These are phyloP conservation scores for Cyprinus carpio DNA, from an alignment of 2,113 vertebrate genomes.

Conservation along the genomic window DNA sequence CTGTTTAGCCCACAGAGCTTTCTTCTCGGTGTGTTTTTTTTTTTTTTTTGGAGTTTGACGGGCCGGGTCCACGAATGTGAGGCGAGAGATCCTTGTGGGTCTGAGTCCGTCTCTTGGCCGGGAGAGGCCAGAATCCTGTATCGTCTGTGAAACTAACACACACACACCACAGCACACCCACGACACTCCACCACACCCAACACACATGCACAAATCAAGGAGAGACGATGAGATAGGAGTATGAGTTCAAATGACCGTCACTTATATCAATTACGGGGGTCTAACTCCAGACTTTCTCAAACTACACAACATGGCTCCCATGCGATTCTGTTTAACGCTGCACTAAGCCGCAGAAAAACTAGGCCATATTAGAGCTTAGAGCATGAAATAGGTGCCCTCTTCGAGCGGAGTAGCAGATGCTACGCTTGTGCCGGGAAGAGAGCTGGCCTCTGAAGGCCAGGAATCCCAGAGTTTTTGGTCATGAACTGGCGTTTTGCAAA, in stretches of 20 bases:
- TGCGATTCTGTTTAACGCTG: background rate
- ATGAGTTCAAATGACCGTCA: background rate
- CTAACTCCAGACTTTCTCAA: background rate
- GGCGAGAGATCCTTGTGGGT: conserved; percentile 86
- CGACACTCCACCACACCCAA: too few species aligned
- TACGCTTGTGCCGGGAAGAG: too few species aligned
- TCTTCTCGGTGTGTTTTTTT: conserved; percentile 86
- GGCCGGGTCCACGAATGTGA: conserved; percentile 79
- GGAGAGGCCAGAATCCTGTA: conserved; percentile 94
- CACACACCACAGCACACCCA: too few species aligned
- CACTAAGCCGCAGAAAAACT: background rate
- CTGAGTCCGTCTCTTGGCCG: conserved; percentile 93
- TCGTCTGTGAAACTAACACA: conserved; percentile 83
- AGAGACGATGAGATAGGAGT: too few species aligned
- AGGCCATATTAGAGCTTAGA: background rate
- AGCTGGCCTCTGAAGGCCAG: too few species aligned
- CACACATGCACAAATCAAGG: too few species aligned
- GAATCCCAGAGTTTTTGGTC: background rate
- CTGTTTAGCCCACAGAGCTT: conserved; percentile 77
- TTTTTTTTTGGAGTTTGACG: conserved; percentile 80
- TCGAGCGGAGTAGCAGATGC: too few species aligned
- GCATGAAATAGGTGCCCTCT: background rate
- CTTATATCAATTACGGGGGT: background rate
- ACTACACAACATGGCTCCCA: background rate
- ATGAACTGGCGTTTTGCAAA: background rate